These are phyloP conservation scores for Torymus texanus DNA, from an alignment of 2,888 invertebrate species.

Conservation along the genomic window DNA sequence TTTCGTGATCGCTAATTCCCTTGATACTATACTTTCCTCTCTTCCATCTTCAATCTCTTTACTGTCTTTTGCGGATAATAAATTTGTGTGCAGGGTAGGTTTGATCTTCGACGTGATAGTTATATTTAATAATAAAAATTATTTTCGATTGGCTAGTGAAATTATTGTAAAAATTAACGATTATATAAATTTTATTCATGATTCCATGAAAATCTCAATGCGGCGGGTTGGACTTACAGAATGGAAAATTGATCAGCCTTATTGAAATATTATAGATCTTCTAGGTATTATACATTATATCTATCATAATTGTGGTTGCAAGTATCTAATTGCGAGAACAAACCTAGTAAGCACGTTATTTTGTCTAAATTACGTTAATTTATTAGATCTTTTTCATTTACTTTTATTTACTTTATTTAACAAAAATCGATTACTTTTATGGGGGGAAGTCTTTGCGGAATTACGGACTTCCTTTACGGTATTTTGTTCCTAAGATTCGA, in stretches of 20 bases:
- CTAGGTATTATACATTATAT: conserved; percentile 3
- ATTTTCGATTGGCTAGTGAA: conserved; percentile 24
- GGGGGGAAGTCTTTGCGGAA: conserved; percentile 51
- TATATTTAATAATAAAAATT: not conserved
- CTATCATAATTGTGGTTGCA: conserved; percentile 56
- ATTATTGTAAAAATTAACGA: not conserved
- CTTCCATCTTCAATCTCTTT: not conserved
- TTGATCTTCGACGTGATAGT: conserved; percentile 21
- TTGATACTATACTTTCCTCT: not conserved
- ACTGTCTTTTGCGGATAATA: conserved; percentile 7
- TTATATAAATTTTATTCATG: not conserved
- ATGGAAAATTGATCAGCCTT: not conserved
- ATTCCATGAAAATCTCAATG: no score
- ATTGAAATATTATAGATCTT: not conserved
- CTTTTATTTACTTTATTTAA: conserved; percentile 10
- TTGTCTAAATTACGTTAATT: conserved; percentile 38
- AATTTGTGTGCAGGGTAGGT: conserved; percentile 22
- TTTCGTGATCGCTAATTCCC: not conserved
- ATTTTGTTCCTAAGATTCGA: conserved; percentile 57
- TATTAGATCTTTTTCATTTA: conserved; percentile 27
- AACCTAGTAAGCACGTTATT: conserved; percentile 39
- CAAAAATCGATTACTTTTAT: conserved; percentile 34
- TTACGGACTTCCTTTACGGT: conserved; percentile 52
- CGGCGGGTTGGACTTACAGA: not conserved
- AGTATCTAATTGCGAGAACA: conserved; percentile 27